Conservation (phyloP, 2,888 invertebrate genomes). For the Volucella bombylans region DNA sequence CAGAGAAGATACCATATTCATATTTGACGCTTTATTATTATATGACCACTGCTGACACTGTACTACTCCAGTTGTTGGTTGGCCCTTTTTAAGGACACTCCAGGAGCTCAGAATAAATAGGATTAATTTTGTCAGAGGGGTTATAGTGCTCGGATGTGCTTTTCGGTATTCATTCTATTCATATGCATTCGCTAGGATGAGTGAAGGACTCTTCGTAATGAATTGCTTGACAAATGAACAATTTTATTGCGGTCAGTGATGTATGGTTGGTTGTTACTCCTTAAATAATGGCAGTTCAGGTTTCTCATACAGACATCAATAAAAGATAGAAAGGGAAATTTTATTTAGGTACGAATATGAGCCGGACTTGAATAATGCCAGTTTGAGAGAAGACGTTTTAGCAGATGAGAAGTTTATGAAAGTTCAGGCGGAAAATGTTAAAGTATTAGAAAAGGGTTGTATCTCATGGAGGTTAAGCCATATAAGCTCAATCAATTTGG, state of each 20-base stretch:
- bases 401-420: too few species aligned
- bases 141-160: conserved; percentile 25
- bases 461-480: too few species aligned
- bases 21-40: conserved; percentile 36
- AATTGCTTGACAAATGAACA: conserved; percentile 53
- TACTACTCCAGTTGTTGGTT: not conserved
- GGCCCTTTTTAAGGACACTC: conserved; percentile 8
- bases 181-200: conserved; percentile 4
- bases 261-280: conserved; percentile 22
- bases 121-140: conserved; percentile 48
- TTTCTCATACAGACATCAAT: too few species aligned
- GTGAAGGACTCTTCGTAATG: conserved; percentile 41
- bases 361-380: too few species aligned
- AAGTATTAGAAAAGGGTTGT: too few species aligned
- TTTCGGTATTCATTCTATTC: conserved; percentile 4
- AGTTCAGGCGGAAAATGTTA: too few species aligned
- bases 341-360: too few species aligned
- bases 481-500: too few species aligned
- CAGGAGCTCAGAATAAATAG: conserved; percentile 32
- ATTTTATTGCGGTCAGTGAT: conserved; percentile 61
- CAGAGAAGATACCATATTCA: conserved; percentile 25
- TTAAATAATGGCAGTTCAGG: conserved; percentile 12
- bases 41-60: conserved; percentile 34
- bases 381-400: too few species aligned
- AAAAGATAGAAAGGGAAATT: too few species aligned